These are phyloP conservation scores for Tenthredo scrophulariae DNA, from an alignment of 2,888 invertebrate genomes.

Conservation along the genomic window DNA sequence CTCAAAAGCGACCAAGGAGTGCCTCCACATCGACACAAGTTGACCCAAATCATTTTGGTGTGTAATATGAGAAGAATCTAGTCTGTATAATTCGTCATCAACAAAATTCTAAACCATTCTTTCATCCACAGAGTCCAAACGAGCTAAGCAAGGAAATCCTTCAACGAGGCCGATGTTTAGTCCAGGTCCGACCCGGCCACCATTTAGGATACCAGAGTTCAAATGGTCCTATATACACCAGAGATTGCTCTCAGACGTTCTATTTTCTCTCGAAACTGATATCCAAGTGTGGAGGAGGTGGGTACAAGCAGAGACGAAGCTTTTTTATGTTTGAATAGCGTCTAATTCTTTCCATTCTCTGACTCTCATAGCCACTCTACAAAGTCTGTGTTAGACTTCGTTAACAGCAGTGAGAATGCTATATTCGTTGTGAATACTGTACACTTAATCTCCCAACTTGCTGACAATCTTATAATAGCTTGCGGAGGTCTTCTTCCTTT, in stretches of 20 bases:
- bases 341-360: constrained; percentile 54
- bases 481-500: constrained; percentile 98
- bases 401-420: constrained; percentile 98
- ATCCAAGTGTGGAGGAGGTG: constrained; percentile 93
- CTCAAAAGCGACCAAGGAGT: constrained; percentile 87
- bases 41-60: constrained; percentile 92
- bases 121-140: constrained; percentile 70
- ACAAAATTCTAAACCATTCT: constrained; percentile 28
- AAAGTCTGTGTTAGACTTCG: constrained; percentile 98
- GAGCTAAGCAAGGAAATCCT: constrained; percentile 81
- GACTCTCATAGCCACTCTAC: constrained; percentile 90
- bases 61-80: constrained; percentile 67
- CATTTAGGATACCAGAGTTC: constrained; percentile 99
- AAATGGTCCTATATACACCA: constrained; percentile 99
- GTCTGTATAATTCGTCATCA: constrained; percentile 25
- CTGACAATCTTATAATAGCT: constrained; percentile 99
- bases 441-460: constrained; percentile 98
- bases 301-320: neutral
- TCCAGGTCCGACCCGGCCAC: constrained; percentile 94
- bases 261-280: constrained; percentile 98
- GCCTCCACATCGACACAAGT: constrained; percentile 91
- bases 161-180: constrained; percentile 93
- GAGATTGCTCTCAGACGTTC: constrained; percentile 95
- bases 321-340: neutral
- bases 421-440: constrained; percentile 99